These are phyloP conservation scores for Leucophenga maculata DNA, from an alignment of 2,888 invertebrate species.

Conservation along the genomic window DNA sequence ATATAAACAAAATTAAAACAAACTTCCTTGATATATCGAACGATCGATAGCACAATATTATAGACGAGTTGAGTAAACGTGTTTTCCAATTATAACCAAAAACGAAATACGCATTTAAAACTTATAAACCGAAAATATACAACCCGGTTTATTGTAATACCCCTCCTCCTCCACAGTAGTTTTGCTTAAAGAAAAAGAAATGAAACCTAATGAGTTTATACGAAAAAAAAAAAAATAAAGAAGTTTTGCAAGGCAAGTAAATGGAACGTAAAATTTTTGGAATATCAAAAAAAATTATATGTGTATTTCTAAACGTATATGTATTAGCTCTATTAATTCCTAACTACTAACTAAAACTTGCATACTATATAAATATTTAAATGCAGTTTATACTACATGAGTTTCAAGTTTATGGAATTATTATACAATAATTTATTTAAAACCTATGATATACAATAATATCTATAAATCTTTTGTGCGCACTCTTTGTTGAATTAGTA, in stretches of 20 bases:
- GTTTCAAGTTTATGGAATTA: background rate
- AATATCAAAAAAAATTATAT: constrained; percentile 15
- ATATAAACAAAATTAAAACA: background rate
- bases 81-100: constrained; percentile 17
- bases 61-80: background rate
- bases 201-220: background rate
- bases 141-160: constrained; percentile 37
- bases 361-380: background rate
- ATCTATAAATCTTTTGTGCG: constrained; percentile 36
- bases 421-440: too few species aligned
- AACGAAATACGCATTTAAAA: constrained; percentile 27
- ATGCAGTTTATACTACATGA: background rate
- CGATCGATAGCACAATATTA: constrained; percentile 5
- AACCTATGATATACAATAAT: constrained; percentile 17
- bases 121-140: constrained; percentile 23
- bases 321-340: too few species aligned
- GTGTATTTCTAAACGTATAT: background rate
- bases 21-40: constrained; percentile 17
- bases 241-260: too few species aligned
- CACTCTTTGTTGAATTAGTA: constrained; percentile 37
- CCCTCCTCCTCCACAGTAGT: constrained; percentile 34
- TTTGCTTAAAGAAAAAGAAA: constrained; percentile 39
- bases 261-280: constrained; percentile 36
- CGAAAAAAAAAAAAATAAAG: background rate
- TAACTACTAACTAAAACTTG: background rate